Base-by-base conservation (phyloP, 2,888 invertebrate genomes). In the Hyalella azteca region DNA sequence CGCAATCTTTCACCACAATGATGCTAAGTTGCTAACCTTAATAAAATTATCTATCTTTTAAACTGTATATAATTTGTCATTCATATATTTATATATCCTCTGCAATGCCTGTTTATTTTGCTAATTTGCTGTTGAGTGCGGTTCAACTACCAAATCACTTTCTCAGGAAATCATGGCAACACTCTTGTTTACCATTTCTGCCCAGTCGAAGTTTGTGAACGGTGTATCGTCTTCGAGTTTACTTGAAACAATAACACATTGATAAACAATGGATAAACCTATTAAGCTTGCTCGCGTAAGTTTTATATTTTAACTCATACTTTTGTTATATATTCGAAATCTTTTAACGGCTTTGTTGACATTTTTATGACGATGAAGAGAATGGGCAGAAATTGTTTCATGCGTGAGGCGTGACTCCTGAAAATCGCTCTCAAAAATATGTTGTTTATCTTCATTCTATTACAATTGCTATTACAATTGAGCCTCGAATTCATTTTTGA, bases 241-340 rank as follows among this genome's bases (percentile, higher is more conserved):
- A 26, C 9, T 54, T 54, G 1, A 5, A 22, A 7, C 54, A 54
- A n/a, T n/a, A n/a, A n/a, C n/a, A n/a, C n/a, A 54, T 26, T 54
- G 5, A 54, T 54, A 54, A 81, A 85, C 78, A 75, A 85, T 85
- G 85, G 85, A 85, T 79, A 85, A 84, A 77, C 82, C 82, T 40
- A 81, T 84, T n/a, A 85, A 84, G 54, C 81, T 85, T 32, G 85
- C 85, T 73, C 85, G 85, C 49, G 82, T 82, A 32, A 82, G 82
- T 81, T n/a, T 78, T 48, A 76, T 73, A 40, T 15, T 26, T 39
- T 54, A 75, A 75, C 50, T 59, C 19, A 32, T 19, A 36, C n/a
- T 15, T 60, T 36, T 3, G 11, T 7, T 22, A 36, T 29, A 0
- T 13, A 3, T 9, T 66, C 19, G 5, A 7, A 66, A 36, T 66